These are phyloP conservation scores for Rattus rattus DNA, from an alignment of 2,113 vertebrate species.

Conservation along the genomic window DNA sequence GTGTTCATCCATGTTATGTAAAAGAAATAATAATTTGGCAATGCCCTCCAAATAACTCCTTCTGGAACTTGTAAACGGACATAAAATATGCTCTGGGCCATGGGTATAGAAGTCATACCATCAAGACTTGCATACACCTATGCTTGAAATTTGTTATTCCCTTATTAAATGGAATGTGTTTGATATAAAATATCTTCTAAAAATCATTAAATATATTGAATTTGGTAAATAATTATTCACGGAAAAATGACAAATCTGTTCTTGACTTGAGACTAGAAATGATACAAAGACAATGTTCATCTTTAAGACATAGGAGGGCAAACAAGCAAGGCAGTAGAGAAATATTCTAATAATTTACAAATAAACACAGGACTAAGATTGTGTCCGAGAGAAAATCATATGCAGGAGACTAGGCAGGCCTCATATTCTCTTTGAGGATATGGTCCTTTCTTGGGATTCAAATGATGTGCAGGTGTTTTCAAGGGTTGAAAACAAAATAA, in stretches of 20 bases:
- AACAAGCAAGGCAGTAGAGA: not conserved
- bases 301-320: not conserved
- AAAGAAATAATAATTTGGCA: not conserved
- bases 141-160: not conserved
- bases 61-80: not conserved
- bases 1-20: not conserved
- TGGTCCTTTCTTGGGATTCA: not conserved
- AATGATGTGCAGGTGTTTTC: not conserved
- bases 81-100: not conserved
- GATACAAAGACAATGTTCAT: not conserved
- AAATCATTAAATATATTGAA: not conserved
- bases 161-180: constrained; percentile 6
- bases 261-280: not conserved
- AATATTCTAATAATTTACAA: not conserved
- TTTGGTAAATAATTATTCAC: not conserved
- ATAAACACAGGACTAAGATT: not conserved
- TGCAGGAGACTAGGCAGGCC: rapidly evolving
- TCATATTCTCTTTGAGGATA: not conserved
- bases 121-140: not conserved
- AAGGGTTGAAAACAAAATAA: not conserved
- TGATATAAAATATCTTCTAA: not conserved
- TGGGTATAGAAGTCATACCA: not conserved
- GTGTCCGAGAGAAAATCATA: not conserved
- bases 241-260: not conserved
- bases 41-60: not conserved